Percentiles rank a stretch among this genome's conserved stretches.
Conservation (phyloP, 2,888 invertebrate genomes). For the Steinernema hermaphroditum region DNA sequence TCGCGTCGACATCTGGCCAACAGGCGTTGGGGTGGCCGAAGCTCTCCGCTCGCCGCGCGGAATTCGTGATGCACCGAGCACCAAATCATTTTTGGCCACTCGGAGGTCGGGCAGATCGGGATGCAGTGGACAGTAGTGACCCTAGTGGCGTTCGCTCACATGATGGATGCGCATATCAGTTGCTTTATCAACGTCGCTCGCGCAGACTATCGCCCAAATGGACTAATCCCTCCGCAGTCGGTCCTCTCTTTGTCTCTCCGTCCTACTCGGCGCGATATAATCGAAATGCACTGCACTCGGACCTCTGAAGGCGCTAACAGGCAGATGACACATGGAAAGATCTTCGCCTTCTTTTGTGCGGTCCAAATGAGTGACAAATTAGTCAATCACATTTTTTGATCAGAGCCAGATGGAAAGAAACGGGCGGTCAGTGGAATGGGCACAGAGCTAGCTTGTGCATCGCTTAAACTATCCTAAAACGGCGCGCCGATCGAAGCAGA, state of each 20-base stretch:
- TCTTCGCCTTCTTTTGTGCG: too few species aligned
- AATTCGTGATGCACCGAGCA: conserved; percentile 19
- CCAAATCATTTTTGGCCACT: conserved; percentile 4
- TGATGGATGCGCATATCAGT: conserved; percentile 30
- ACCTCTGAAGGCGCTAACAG: too few species aligned
- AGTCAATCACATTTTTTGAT: too few species aligned
- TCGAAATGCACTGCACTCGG: too few species aligned
- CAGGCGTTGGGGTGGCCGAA: conserved; percentile 16
- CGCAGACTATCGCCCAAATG: background rate
- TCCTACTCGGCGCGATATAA: conserved; percentile 1
- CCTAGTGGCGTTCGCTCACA: conserved; percentile 4
- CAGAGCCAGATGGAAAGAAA: too few species aligned
- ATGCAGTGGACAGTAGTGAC: background rate
- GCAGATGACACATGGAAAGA: background rate
- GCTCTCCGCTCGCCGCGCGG: background rate
- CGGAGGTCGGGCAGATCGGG: background rate
- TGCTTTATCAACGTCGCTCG: conserved; percentile 23
- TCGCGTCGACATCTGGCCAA: conserved; percentile 26
- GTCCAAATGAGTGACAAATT: too few species aligned
- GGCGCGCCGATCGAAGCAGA: too few species aligned
- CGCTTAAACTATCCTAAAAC: too few species aligned
- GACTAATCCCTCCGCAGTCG: background rate
- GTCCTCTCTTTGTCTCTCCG: background rate
- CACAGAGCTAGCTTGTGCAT: too few species aligned
- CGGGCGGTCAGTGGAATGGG: too few species aligned